phyloP scores from a whole-genome alignment of 1,140 invertebrate species.

The Panagrolaimus sp. region DNA sequence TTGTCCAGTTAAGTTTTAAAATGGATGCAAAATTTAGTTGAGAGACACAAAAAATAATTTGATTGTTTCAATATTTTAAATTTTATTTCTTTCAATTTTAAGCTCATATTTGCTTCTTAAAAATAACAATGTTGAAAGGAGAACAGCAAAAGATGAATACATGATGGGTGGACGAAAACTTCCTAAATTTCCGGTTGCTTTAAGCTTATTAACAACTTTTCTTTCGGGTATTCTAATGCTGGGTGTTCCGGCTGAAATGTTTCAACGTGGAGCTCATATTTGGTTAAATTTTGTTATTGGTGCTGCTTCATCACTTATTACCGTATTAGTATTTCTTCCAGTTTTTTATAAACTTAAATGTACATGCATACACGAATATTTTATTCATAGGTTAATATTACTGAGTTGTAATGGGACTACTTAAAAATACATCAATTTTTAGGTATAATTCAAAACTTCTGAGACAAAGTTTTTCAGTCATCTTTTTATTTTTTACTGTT shows the following conservation, averaged over 20 bases:
- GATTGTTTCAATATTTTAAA: neutral
- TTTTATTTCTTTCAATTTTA: neutral
- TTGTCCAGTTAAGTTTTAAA: too few relatives aligned
- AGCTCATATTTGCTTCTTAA: slow-evolving; percentile 4
- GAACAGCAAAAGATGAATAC: slow-evolving; percentile 49
- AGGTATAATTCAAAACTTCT: slow-evolving; percentile 44
- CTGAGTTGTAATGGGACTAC: neutral
- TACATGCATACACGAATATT: slow-evolving; percentile 52
- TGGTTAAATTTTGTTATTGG: slow-evolving; percentile 45
- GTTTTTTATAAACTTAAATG: slow-evolving; percentile 43
- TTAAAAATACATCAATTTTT: slow-evolving; percentile 8
- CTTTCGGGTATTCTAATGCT: slow-evolving; percentile 48
- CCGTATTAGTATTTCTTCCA: slow-evolving; percentile 37
- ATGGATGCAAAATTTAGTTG: too few relatives aligned
- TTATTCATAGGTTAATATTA: slow-evolving; percentile 49
- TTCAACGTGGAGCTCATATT: slow-evolving; percentile 42
- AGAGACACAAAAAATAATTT: neutral
- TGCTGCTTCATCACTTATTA: slow-evolving; percentile 32
- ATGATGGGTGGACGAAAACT: slow-evolving; percentile 49
- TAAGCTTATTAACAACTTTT: slow-evolving; percentile 55
- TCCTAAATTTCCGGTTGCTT: slow-evolving; percentile 51
- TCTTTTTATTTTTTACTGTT: slow-evolving; percentile 52
- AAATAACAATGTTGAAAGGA: neutral
- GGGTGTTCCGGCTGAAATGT: slow-evolving; percentile 51
- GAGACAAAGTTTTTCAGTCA: slow-evolving; percentile 46